These are phyloP conservation scores for Schizotus pectinicornis DNA, from an alignment of 2,888 invertebrate genomes.

Conservation along the genomic window DNA sequence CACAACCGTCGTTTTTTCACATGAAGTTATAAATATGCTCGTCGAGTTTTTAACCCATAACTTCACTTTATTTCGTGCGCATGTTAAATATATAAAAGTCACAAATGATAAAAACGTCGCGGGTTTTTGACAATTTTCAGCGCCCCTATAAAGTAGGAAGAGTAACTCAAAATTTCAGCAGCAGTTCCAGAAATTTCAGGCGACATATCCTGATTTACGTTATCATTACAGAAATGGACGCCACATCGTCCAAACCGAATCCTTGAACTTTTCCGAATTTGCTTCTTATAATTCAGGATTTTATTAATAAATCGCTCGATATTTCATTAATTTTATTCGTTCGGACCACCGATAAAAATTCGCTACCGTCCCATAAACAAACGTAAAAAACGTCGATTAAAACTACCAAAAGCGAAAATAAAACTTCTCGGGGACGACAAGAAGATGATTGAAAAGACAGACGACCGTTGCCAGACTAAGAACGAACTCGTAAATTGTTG, in stretches of 20 bases:
- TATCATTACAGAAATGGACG: neutral
- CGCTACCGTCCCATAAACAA: conserved; percentile 13
- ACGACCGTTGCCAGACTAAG: conserved; percentile 24
- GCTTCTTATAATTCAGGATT: neutral
- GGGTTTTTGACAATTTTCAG: neutral
- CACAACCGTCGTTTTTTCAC: conserved; percentile 27
- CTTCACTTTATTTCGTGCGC: conserved; percentile 43
- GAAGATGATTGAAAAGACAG: conserved; percentile 23
- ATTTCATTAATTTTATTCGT: conserved; percentile 14
- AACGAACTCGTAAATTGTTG: conserved; percentile 37
- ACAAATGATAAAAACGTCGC: conserved; percentile 35
- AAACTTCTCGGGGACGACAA: neutral
- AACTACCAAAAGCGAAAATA: neutral
- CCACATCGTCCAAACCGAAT: neutral
- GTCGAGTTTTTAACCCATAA: conserved; percentile 39
- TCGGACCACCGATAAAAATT: neutral
- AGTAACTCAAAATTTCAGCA: neutral
- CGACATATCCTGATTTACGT: too few relatives aligned
- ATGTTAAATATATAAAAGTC: conserved; percentile 39
- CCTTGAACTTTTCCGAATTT: neutral
- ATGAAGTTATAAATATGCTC: conserved; percentile 40
- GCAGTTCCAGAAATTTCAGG: neutral
- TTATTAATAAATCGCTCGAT: conserved; percentile 3
- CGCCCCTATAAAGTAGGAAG: neutral
- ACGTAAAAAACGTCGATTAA: conserved; percentile 9